Base-by-base conservation (phyloP, 2,888 invertebrate species). In the Melipona bicolor region DNA sequence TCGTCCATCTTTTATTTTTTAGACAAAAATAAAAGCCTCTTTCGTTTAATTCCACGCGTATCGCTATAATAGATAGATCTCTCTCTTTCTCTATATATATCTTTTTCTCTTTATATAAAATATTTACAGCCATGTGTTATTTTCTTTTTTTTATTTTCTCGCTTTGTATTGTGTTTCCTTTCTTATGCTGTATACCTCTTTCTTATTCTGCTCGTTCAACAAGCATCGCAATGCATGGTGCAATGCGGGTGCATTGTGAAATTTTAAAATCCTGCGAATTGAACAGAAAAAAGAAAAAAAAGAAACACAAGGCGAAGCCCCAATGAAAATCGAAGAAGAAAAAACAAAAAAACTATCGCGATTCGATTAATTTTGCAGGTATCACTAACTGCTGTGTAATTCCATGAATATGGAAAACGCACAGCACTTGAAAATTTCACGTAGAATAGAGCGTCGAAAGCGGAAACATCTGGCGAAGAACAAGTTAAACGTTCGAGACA, bases 381-480 rank as follows among this genome's bases (percentile, higher is more conserved):
- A 32, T 15, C 6, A 71, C 65, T 52, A 24, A 36, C 62, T 49
- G 79, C 80, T 72, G 36, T 36, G 36, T 36, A 36, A 9, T 9
- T 79, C 81, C 83, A 86, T 1, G 1, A 27, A 27, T 79, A 74
- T 81, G 86, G 86, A 83, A 84, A 83, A 85, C 81, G 81, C 83
- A 84, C 81, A 81, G 73, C 75, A 4, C 19, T 56, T 43, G 17
- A 24, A 67, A 56, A 56, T n/a, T 49, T 67, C 56, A 49, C 43
- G 36, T 65, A 43, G 6, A 36, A 54, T 11, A n/a, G 36, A 36
- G 32, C 4, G n/a, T 32, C 1, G 5, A 19, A n/a, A n/a, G 5
- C 19, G 9, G 32, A 13, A 62, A 73, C 32, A 52, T 62, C 19
- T 5, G 73, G 32, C 75, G 80, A 56, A 52, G 74, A 73, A 75